These are phyloP conservation scores for Nymphicus hollandicus DNA, from an alignment of 2,113 vertebrate genomes.

Conservation along the genomic window DNA sequence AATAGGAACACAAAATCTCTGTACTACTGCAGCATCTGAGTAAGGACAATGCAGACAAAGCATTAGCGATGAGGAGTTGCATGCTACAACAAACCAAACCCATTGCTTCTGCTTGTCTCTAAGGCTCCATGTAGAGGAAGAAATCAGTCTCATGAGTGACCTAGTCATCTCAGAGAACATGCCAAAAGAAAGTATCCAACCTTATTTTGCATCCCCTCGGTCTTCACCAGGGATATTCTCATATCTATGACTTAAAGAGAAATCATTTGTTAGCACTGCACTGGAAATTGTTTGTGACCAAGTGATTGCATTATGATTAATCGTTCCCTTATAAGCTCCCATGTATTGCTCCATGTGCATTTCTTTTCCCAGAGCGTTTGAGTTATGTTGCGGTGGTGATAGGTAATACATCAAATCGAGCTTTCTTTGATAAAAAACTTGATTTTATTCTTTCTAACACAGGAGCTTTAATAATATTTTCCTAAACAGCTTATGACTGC, in stretches of 20 bases:
- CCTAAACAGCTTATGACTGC: background rate
- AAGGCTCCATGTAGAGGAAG: background rate
- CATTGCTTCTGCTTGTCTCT: background rate
- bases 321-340: background rate
- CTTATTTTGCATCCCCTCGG: background rate
- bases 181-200: background rate
- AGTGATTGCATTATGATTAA: background rate
- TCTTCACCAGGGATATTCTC: background rate
- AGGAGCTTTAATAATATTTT: background rate
- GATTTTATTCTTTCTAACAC: background rate
- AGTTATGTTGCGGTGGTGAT: background rate
- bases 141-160: background rate
- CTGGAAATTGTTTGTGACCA: background rate
- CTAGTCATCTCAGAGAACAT: background rate
- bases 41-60: background rate
- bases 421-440: background rate
- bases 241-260: background rate
- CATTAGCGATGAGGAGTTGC: accelerated
- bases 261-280: background rate
- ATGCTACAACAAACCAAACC: background rate
- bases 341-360: background rate
- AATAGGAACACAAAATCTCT: background rate
- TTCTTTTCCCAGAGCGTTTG: background rate
- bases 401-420: background rate
- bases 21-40: background rate